These are phyloP conservation scores for Picus viridis DNA, from an alignment of 2,797 vertebrate genomes.

Conservation along the genomic window DNA sequence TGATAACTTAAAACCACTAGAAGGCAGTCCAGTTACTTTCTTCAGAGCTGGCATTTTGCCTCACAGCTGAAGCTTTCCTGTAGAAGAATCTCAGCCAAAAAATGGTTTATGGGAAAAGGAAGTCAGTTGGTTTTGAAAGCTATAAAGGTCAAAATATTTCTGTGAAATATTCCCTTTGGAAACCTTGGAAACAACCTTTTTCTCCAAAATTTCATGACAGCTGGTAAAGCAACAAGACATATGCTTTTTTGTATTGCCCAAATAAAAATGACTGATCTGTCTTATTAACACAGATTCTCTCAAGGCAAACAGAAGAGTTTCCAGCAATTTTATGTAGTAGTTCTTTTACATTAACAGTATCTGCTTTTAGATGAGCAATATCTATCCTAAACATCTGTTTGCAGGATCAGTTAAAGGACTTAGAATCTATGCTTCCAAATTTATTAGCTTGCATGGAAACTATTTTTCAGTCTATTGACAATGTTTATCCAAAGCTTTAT, in stretches of 20 bases:
- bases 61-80: conserved; percentile 17
- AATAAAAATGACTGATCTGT: conserved; percentile 76
- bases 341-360: conserved; percentile 64
- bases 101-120: conserved; percentile 58
- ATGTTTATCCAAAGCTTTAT: conserved; percentile 35
- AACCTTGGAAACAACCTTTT: conserved; percentile 65
- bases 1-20: conserved; percentile 22
- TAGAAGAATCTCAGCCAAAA: conserved; percentile 44
- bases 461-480: conserved; percentile 39
- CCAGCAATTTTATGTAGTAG: conserved; percentile 38
- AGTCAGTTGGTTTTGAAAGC: conserved; percentile 60
- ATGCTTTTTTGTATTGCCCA: conserved; percentile 63
- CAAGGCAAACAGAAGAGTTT: conserved; percentile 35
- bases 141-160: conserved; percentile 73
- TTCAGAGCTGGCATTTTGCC: conserved; percentile 11
- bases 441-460: conserved; percentile 33
- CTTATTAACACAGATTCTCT: conserved; percentile 67
- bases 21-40: conserved; percentile 58
- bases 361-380: conserved; percentile 67
- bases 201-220: conserved; percentile 73
- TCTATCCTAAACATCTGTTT: conserved; percentile 71
- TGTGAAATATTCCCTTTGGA: conserved; percentile 65
- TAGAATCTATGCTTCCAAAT: conserved; percentile 37
- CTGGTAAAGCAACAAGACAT: conserved; percentile 68
- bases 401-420: conserved; percentile 58